Evolutionary conservation across 2,888 invertebrate species (phyloP).

Genomic region (Molanna angustata): DNA sequence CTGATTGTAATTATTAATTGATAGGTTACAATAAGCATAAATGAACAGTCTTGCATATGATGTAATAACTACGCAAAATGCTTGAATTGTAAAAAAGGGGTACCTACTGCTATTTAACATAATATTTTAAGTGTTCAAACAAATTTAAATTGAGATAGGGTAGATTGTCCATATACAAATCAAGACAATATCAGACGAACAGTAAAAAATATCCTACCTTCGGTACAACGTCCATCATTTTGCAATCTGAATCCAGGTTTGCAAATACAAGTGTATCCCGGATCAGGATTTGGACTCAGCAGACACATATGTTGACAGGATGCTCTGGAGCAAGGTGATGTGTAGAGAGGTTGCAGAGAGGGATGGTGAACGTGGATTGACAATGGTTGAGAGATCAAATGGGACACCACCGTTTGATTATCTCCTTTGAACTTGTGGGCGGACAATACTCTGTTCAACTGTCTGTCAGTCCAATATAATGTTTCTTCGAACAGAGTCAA

Average conservation of each 20-base stretch:
- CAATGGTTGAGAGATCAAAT: conserved; percentile 90
- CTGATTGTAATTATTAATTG: too few species aligned
- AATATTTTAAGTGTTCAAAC: background rate
- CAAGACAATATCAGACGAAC: background rate
- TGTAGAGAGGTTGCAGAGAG: conserved; percentile 79
- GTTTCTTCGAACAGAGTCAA: conserved; percentile 94
- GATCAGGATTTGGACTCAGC: conserved; percentile 69
- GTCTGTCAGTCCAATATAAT: conserved; percentile 95
- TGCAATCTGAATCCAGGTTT: conserved; percentile 77
- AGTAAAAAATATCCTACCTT: conserved; percentile 43
- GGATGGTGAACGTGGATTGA: conserved; percentile 96
- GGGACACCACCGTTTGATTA: conserved; percentile 92
- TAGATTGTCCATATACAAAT: too few species aligned
- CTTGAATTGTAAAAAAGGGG: too few species aligned
- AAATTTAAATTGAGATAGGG: too few species aligned
- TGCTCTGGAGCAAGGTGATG: conserved; percentile 72
- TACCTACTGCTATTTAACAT: too few species aligned
- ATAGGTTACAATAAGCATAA: too few species aligned
- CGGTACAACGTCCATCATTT: conserved; percentile 68
- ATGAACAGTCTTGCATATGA: too few species aligned
- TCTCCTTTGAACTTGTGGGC: conserved; percentile 90
- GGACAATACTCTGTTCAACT: conserved; percentile 84
- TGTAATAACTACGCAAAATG: too few species aligned
- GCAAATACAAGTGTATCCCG: conserved; percentile 86
- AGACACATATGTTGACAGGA: conserved; percentile 90